phyloP scores from a whole-genome alignment of 2,888 invertebrate species.

The Xestia rhomboidea region DNA sequence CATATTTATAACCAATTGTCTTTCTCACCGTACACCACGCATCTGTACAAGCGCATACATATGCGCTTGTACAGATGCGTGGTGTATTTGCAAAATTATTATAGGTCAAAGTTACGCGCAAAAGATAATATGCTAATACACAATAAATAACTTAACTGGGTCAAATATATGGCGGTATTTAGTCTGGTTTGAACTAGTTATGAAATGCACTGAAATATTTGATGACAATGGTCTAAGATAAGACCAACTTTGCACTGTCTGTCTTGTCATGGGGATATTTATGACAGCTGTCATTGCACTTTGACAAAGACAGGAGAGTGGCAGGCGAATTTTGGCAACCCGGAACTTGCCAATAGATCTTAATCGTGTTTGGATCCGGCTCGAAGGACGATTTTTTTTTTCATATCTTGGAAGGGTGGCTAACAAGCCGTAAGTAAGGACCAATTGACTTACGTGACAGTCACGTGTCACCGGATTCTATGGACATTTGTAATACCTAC shows the following conservation, averaged over 20 bases:
- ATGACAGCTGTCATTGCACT: background rate
- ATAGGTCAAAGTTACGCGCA: constrained; percentile 86
- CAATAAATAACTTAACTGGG: constrained; percentile 72
- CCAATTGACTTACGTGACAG: background rate
- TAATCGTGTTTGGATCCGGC: constrained; percentile 5
- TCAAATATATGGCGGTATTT: constrained; percentile 51
- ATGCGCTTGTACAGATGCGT: too few species aligned
- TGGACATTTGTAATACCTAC: background rate
- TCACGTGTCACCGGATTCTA: background rate
- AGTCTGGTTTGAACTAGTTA: constrained; percentile 48
- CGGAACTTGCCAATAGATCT: background rate
- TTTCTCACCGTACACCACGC: constrained; percentile 23
- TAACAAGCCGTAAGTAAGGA: background rate
- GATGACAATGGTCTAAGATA: constrained; percentile 16
- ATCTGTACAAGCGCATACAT: constrained; percentile 66
- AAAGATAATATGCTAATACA: constrained; percentile 76
- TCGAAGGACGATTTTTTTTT: constrained; percentile 12
- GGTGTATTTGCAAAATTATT: constrained; percentile 80
- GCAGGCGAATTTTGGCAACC: background rate
- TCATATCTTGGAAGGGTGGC: background rate
- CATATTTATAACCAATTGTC: constrained; percentile 32
- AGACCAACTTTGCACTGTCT: background rate
- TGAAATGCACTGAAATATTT: constrained; percentile 11
- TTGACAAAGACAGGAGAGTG: constrained; percentile 10
- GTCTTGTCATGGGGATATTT: constrained; percentile 7